phyloP scores from a whole-genome alignment of 1,140 invertebrate species.

The Trichonephila clavipes region DNA sequence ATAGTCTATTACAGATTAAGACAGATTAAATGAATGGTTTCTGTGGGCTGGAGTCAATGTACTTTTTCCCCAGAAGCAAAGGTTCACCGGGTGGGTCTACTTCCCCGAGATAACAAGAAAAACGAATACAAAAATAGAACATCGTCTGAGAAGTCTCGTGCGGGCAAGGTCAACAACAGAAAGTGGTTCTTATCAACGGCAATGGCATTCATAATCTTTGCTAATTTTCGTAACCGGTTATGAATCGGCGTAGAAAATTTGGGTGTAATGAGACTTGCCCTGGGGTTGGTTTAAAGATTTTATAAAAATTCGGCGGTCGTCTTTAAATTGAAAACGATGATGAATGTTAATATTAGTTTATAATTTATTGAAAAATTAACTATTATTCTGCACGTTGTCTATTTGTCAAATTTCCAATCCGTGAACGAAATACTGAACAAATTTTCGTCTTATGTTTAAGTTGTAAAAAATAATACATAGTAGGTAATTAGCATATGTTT shows the following conservation, averaged over 20 bases:
- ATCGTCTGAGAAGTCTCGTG: slow-evolving; percentile 23
- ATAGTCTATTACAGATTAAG: too few relatives aligned
- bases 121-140: background rate
- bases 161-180: slow-evolving; percentile 1
- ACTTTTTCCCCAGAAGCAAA: background rate
- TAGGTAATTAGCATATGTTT: too few relatives aligned
- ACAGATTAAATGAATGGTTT: background rate
- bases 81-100: background rate
- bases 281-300: background rate
- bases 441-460: too few relatives aligned
- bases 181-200: slow-evolving; percentile 9
- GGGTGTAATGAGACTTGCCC: background rate
- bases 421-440: too few relatives aligned
- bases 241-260: background rate
- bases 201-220: background rate
- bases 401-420: too few relatives aligned
- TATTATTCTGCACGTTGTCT: background rate
- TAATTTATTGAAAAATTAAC: background rate
- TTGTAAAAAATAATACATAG: too few relatives aligned
- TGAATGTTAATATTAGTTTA: background rate
- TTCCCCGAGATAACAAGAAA: slow-evolving; percentile 4
- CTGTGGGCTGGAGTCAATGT: background rate
- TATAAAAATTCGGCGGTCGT: background rate
- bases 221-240: background rate
- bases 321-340: background rate